Percentiles rank a stretch among this genome's conserved stretches.
phyloP scores from a whole-genome alignment of 2,888 invertebrate genomes.

The Drosophila borealis region DNA sequence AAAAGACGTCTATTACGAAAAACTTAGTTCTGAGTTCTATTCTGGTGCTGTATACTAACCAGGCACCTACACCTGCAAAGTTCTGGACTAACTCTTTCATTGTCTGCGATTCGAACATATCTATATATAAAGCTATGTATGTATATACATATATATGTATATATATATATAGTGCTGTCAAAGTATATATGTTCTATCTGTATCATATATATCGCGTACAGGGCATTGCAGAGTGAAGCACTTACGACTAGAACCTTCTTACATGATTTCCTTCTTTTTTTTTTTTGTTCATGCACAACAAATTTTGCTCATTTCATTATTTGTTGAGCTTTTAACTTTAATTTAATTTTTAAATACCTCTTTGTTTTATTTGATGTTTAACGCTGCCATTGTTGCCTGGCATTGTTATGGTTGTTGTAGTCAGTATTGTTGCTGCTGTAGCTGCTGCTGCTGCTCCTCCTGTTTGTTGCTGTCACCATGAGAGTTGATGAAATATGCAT shows the following conservation, averaged over 20 bases:
- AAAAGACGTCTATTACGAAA: too few species aligned
- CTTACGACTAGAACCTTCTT: neutral
- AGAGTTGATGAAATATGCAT: constrained; percentile 72
- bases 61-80: too few species aligned
- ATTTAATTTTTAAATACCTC: constrained; percentile 78
- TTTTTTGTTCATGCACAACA: constrained; percentile 9
- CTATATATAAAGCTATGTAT: too few species aligned
- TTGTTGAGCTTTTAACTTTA: constrained; percentile 76
- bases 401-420: constrained; percentile 19
- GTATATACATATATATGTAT: too few species aligned
- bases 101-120: too few species aligned
- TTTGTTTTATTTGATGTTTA: constrained; percentile 67
- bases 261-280: neutral
- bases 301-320: constrained; percentile 70
- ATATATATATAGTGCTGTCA: too few species aligned
- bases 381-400: constrained; percentile 49
- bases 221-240: neutral
- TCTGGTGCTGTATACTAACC: too few species aligned
- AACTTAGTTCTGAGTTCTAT: too few species aligned
- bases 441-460: constrained; percentile 7
- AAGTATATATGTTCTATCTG: too few species aligned
- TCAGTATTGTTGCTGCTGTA: constrained; percentile 22
- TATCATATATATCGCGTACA: neutral
- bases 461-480: constrained; percentile 47
- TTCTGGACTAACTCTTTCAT: too few species aligned